Percentiles rank a stretch among this genome's conserved stretches.
Conservation (phyloP, 2,113 vertebrate species). For the Chauna torquata region DNA sequence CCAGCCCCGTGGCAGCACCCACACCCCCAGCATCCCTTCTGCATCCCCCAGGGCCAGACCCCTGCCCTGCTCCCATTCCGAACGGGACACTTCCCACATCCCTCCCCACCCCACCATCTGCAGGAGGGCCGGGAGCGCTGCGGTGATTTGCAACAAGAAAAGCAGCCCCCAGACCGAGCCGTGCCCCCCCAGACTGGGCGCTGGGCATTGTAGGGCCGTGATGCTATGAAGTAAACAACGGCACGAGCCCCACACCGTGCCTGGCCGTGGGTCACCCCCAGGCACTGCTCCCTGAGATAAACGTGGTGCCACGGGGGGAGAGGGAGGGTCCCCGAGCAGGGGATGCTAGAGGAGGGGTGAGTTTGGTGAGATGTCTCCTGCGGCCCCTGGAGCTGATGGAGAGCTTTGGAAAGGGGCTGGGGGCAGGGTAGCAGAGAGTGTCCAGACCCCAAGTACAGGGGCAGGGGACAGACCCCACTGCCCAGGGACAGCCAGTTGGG, state of each 20-base stretch:
- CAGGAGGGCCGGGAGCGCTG: background rate
- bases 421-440: background rate
- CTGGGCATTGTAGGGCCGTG: background rate
- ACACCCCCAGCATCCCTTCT: background rate
- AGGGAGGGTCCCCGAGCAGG: rapidly evolving
- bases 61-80: background rate
- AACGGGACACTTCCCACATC: background rate
- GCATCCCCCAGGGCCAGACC: background rate
- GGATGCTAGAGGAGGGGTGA: background rate
- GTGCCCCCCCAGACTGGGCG: background rate
- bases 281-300: background rate
- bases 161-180: background rate
- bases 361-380: background rate
- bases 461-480: background rate
- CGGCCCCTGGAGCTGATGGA: background rate
- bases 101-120: too few species aligned
- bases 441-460: background rate
- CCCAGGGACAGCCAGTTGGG: background rate
- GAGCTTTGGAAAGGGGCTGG: background rate
- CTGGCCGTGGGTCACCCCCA: background rate
- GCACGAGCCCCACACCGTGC: background rate
- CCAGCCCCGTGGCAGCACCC: too few species aligned
- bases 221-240: background rate
- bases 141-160: background rate
- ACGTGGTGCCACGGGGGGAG: rapidly evolving